Percentiles rank a stretch among this genome's conserved stretches.
These are phyloP conservation scores for Sinocyclocheilus grahami DNA, from an alignment of 2,113 vertebrate genomes.

Conservation along the genomic window DNA sequence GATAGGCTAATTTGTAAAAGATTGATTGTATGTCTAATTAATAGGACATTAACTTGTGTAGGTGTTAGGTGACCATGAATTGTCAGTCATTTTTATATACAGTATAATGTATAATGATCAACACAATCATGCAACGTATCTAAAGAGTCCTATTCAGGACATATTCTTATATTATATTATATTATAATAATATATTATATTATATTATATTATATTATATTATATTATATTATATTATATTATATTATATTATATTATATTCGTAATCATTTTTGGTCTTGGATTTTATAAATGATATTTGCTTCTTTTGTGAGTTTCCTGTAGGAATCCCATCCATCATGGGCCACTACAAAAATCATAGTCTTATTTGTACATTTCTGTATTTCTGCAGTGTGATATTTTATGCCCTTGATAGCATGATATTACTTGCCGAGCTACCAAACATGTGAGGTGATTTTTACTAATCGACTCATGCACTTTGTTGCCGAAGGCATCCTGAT, in stretches of 20 bases:
- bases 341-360: neutral
- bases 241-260: neutral
- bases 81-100: constrained; percentile 27
- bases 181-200: neutral
- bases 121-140: too few species aligned
- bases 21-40: constrained; percentile 68
- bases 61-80: constrained; percentile 19
- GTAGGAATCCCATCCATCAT: neutral
- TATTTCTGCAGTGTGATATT: neutral
- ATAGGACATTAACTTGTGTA: constrained; percentile 55
- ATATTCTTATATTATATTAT: neutral
- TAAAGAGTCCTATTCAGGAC: neutral
- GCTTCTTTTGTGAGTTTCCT: neutral
- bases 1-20: constrained; percentile 65
- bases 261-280: neutral
- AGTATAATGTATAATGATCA: neutral
- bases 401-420: neutral
- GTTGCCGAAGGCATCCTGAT: constrained; percentile 11
- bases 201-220: neutral
- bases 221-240: too few species aligned
- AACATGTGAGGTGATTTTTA: neutral
- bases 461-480: neutral
- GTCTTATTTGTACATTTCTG: neutral
- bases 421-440: constrained; percentile 1
- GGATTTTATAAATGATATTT: neutral